A percentile compares a stretch with the other conserved stretches of the same genome.
Evolutionary conservation across 1,140 invertebrate genomes (phyloP).

Genomic region (Schlechtendalia chinensis): DNA sequence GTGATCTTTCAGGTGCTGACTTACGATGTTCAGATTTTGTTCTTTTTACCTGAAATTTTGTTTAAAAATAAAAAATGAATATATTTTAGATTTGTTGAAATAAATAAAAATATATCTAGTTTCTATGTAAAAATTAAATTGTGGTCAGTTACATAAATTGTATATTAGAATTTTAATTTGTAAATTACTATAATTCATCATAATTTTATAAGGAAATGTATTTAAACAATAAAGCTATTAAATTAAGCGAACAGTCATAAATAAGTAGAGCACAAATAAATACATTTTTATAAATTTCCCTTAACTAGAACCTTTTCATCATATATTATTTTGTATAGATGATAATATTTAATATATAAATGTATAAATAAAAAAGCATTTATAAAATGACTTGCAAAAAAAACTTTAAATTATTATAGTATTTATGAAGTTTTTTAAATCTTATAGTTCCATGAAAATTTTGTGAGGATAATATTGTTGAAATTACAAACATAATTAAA

Average conservation of each 20-base stretch:
- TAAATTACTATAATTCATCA: not conserved
- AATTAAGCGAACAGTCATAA: not conserved
- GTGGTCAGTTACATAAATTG: conserved; percentile 14
- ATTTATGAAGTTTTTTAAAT: too few species aligned
- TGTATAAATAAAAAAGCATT: too few species aligned
- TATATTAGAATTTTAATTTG: not conserved
- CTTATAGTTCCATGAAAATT: too few species aligned
- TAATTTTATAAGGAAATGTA: not conserved
- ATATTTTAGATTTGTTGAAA: not conserved
- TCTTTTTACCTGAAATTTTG: conserved; percentile 36
- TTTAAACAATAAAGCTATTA: not conserved
- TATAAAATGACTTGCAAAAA: too few species aligned
- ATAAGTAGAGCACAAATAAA: conserved; percentile 21
- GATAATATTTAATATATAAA: too few species aligned
- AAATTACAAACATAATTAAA: too few species aligned
- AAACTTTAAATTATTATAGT: too few species aligned
- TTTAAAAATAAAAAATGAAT: not conserved
- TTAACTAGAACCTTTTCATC: not conserved
- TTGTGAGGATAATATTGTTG: too few species aligned
- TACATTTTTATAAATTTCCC: conserved; percentile 35
- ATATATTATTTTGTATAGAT: too few species aligned
- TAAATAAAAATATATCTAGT: conserved; percentile 10
- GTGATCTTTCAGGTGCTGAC: conserved; percentile 30
- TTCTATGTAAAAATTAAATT: conserved; percentile 13
- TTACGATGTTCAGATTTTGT: conserved; percentile 30